These are phyloP conservation scores for Prolemur simus DNA, from an alignment of 2,113 vertebrate genomes.

Conservation along the genomic window DNA sequence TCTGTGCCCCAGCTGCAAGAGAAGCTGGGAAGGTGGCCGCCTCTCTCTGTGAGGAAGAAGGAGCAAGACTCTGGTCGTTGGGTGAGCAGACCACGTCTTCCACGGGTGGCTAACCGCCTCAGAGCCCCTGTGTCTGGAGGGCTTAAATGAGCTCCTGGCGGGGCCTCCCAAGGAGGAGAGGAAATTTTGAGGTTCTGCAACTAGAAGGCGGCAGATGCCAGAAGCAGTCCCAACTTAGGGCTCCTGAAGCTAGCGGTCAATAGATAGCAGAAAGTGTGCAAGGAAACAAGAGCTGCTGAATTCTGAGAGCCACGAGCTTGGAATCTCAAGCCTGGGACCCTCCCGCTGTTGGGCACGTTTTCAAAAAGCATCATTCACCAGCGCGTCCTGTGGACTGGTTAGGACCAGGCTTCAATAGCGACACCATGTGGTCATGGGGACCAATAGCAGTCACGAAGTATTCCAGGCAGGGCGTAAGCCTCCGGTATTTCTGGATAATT, in stretches of 20 bases:
- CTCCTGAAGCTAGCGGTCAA: not conserved
- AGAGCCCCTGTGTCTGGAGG: not conserved
- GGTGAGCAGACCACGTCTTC: not conserved
- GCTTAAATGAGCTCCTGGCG: not conserved
- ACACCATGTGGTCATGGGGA: conserved; percentile 27
- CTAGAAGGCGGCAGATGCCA: not conserved
- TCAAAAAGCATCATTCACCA: not conserved
- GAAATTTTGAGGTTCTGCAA: not conserved
- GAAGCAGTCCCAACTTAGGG: not conserved
- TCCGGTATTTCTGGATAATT: not conserved
- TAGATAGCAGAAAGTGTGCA: not conserved
- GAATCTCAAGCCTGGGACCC: not conserved
- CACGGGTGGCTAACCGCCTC: not conserved
- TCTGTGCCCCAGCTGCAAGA: accelerated
- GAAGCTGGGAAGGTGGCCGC: not conserved
- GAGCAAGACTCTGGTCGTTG: not conserved
- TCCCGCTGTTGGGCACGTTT: accelerated
- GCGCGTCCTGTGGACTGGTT: accelerated
- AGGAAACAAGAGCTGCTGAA: not conserved
- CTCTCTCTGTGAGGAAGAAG: not conserved
- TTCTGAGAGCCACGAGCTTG: not conserved
- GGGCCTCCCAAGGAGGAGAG: not conserved
- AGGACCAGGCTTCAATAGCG: not conserved
- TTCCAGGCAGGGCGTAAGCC: accelerated
- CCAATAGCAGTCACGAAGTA: not conserved